A percentile compares a stretch with the other conserved stretches of the same genome.
phyloP scores from a whole-genome alignment of 2,113 vertebrate genomes.

The Engraulis encrasicolus region DNA sequence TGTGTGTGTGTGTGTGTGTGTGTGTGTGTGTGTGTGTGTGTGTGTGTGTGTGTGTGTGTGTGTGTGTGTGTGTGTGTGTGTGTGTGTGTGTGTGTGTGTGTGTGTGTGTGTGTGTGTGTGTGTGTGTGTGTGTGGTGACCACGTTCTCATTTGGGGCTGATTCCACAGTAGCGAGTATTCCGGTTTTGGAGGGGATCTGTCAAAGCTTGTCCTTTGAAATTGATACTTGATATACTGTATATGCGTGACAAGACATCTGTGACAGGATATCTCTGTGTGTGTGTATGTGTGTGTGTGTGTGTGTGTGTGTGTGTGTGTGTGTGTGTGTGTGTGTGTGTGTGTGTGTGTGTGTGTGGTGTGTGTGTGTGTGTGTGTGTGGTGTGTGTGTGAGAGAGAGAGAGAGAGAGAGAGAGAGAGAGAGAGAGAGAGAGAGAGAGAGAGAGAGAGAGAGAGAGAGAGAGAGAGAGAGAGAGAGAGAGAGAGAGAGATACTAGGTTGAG shows the following conservation, averaged over 20 bases:
- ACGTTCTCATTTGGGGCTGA: too few species aligned
- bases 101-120: too few species aligned
- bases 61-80: not conserved
- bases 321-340: slow-evolving; percentile 23
- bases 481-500: too few species aligned
- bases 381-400: too few species aligned
- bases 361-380: slow-evolving; percentile 15
- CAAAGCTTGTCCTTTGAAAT: not conserved
- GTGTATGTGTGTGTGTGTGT: slow-evolving; percentile 31
- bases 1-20: not conserved
- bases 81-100: not conserved
- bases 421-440: not conserved
- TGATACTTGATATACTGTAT: not conserved
- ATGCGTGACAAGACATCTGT: not conserved
- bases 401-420: slow-evolving; percentile 11
- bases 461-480: too few species aligned
- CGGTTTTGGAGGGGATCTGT: too few species aligned
- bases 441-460: too few species aligned
- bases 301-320: slow-evolving; percentile 21
- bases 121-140: too few species aligned
- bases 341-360: not conserved
- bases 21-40: not conserved
- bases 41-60: not conserved
- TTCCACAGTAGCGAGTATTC: too few species aligned
- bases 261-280: too few species aligned